Evolutionary conservation across 2,797 vertebrate genomes (phyloP).

Genomic region (Rhinichthys osculus): DNA sequence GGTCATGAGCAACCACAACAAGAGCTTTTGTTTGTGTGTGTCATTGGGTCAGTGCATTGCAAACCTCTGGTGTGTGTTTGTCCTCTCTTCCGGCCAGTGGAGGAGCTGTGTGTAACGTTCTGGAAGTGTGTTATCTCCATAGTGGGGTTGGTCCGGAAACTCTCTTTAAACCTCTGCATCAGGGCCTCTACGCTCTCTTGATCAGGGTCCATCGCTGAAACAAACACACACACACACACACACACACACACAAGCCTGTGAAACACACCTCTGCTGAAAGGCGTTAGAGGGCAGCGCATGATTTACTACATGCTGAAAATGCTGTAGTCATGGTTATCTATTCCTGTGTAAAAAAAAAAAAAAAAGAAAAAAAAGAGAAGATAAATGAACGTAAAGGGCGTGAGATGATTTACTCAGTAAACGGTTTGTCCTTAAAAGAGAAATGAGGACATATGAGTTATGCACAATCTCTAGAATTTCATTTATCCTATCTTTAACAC

Average conservation of each 20-base stretch:
- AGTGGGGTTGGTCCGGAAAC: constrained; percentile 90
- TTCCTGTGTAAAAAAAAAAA: constrained; percentile 18
- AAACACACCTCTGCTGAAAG: constrained; percentile 18
- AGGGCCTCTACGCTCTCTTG: constrained; percentile 93
- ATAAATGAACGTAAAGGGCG: constrained; percentile 33
- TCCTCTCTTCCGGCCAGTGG: constrained; percentile 86
- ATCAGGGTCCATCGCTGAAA: constrained; percentile 83
- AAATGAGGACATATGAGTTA: constrained; percentile 39
- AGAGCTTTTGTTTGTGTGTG: not conserved
- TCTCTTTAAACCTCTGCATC: constrained; percentile 98
- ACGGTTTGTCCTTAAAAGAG: constrained; percentile 47
- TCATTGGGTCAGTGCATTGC: constrained; percentile 48
- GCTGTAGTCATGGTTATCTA: constrained; percentile 49
- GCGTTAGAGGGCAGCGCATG: constrained; percentile 26
- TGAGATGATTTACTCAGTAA: constrained; percentile 42
- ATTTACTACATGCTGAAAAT: constrained; percentile 42
- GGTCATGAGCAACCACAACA: not conserved
- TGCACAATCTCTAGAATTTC: constrained; percentile 14
- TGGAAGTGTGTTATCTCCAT: constrained; percentile 94
- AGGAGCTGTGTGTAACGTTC: constrained; percentile 84
- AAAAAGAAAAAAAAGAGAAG: constrained; percentile 32
- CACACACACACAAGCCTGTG: constrained; percentile 15
- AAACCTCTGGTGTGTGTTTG: constrained; percentile 87
- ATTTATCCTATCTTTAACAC: constrained; percentile 33
- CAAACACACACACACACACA: constrained; percentile 49